These are phyloP conservation scores for Melipona beecheii DNA, from an alignment of 2,888 invertebrate genomes.

Conservation along the genomic window DNA sequence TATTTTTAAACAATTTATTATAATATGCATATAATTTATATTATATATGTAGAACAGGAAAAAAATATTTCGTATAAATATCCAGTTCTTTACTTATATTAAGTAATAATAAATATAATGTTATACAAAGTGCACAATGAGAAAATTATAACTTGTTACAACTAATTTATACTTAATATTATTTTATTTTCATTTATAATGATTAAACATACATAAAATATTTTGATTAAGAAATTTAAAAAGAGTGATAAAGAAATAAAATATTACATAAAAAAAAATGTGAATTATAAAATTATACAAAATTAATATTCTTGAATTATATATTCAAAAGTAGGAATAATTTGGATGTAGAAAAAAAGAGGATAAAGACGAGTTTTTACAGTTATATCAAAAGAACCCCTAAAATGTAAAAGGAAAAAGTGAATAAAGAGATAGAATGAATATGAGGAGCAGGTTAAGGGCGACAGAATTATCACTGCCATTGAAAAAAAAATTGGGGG, in stretches of 20 bases:
- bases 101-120: not conserved
- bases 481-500: conserved; percentile 68
- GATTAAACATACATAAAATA: not conserved
- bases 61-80: not conserved
- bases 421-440: conserved; percentile 18
- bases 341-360: conserved; percentile 1
- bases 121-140: not conserved
- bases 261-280: not conserved
- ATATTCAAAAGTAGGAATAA: conserved; percentile 20
- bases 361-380: conserved; percentile 69
- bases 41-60: not conserved
- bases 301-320: conserved; percentile 25
- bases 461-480: conserved; percentile 62
- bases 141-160: not conserved
- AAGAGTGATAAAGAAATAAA: not conserved
- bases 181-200: not conserved
- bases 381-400: conserved; percentile 74
- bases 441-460: conserved; percentile 56
- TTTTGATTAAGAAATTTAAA: not conserved
- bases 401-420: conserved; percentile 41
- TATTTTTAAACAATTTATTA: not conserved
- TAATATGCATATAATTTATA: not conserved
- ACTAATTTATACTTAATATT: not conserved
- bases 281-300: not conserved
- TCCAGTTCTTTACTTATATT: not conserved